phyloP scores from a whole-genome alignment of 2,797 vertebrate species.

The Alcedo quadribrachys region DNA sequence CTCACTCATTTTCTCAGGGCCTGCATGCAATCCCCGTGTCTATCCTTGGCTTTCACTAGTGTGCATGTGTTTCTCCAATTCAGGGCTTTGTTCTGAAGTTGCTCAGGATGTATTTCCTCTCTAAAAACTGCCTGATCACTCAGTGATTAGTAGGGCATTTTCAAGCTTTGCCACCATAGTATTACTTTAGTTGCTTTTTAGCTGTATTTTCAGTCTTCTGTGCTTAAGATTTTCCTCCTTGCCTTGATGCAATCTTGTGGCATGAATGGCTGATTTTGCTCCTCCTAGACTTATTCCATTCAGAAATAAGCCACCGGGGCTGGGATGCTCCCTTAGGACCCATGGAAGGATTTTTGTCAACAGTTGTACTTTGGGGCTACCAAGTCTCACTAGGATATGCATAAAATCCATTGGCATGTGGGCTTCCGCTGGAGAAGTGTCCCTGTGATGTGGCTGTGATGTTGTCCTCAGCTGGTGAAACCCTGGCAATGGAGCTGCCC shows the following conservation, averaged over 20 bases:
- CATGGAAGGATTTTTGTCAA: background rate
- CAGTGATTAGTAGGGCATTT: background rate
- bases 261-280: background rate
- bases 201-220: background rate
- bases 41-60: background rate
- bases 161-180: background rate
- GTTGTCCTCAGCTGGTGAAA: background rate
- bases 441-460: background rate
- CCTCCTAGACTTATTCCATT: background rate
- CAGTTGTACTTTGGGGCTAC: background rate
- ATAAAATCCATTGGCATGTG: background rate
- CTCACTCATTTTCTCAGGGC: background rate
- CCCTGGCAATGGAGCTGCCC: background rate
- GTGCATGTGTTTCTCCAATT: background rate
- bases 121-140: background rate
- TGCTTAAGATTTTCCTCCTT: background rate
- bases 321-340: background rate
- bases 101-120: background rate
- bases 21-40: background rate
- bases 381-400: background rate
- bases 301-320: background rate
- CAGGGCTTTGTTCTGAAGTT: background rate
- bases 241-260: background rate
- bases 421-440: background rate
- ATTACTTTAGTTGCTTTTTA: background rate